phyloP scores from a whole-genome alignment of 2,797 vertebrate genomes.

The Bovichtus variegatus region DNA sequence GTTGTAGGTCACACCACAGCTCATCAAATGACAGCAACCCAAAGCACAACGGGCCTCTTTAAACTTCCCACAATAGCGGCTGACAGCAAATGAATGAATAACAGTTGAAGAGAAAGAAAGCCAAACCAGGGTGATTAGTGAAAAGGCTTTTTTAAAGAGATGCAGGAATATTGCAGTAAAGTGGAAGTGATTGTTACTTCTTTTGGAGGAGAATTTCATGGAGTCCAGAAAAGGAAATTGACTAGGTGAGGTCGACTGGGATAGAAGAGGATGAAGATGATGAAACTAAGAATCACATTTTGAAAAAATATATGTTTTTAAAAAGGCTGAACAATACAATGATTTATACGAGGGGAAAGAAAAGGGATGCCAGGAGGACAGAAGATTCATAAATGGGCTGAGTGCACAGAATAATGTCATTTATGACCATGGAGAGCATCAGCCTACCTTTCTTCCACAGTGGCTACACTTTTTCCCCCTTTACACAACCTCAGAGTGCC shows the following conservation, averaged over 20 bases:
- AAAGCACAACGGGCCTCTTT: conserved; percentile 10
- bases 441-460: neutral
- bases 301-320: no score
- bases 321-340: conserved; percentile 17
- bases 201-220: neutral
- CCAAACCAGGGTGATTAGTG: conserved; percentile 1
- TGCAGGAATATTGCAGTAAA: conserved; percentile 7
- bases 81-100: conserved; percentile 21
- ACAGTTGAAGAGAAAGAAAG: neutral
- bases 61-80: neutral
- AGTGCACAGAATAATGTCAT: conserved; percentile 24
- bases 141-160: neutral
- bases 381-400: conserved; percentile 14
- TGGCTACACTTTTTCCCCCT: neutral
- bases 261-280: conserved; percentile 14
- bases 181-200: conserved; percentile 21
- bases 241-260: neutral
- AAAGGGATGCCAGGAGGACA: neutral
- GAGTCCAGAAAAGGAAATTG: conserved; percentile 14
- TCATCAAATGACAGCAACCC: conserved; percentile 8
- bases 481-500: neutral
- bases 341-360: conserved; percentile 15
- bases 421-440: neutral
- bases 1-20: conserved; percentile 13
- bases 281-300: conserved; percentile 26